Conservation (phyloP, 2,113 vertebrate species). For the Lethenteron reissneri region DNA sequence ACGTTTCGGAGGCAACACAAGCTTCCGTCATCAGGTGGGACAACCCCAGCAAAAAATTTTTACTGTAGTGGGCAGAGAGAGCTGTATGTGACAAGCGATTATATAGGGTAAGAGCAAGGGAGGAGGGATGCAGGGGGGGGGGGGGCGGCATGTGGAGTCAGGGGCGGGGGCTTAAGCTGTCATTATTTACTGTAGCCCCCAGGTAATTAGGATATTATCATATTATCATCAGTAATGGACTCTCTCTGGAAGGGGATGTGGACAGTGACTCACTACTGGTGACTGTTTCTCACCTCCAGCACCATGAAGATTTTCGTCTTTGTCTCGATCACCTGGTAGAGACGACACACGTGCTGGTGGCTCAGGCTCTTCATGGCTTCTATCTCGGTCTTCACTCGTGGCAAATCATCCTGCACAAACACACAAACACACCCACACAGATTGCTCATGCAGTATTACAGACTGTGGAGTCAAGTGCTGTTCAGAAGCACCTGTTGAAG, state of each 20-base stretch:
- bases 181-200: too few species aligned
- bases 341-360: slow-evolving; percentile 64
- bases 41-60: too few species aligned
- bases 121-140: too few species aligned
- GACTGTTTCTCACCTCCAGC: slow-evolving; percentile 39
- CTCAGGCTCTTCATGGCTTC: slow-evolving; percentile 73
- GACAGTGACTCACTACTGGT: background rate
- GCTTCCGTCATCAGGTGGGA: too few species aligned
- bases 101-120: too few species aligned
- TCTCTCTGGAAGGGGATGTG: background rate
- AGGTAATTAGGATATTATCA: background rate
- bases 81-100: too few species aligned
- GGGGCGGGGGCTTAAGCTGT: too few species aligned
- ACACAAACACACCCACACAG: slow-evolving; percentile 7
- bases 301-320: slow-evolving; percentile 67
- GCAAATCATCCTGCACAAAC: slow-evolving; percentile 48
- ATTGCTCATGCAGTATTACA: background rate
- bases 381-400: slow-evolving; percentile 64
- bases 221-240: background rate
- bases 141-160: too few species aligned
- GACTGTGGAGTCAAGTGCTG: background rate
- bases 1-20: too few species aligned
- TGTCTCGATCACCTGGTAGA: slow-evolving; percentile 82
- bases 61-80: too few species aligned
- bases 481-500: background rate